Evolutionary conservation across 2,888 invertebrate species (phyloP).

Genomic region (Lasioglossum figueresi): DNA sequence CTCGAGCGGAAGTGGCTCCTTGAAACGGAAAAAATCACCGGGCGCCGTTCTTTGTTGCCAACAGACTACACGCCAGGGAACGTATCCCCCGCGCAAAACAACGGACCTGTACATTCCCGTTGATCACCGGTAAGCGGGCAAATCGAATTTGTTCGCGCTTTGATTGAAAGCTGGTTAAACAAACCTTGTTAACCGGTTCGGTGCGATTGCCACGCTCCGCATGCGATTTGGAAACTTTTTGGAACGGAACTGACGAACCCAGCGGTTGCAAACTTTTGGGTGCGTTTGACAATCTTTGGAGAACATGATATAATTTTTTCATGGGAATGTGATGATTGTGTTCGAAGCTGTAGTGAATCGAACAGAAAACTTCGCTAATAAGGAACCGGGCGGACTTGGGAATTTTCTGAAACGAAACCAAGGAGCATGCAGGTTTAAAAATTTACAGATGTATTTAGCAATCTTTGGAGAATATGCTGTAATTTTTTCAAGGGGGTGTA

Average conservation of each 20-base stretch:
- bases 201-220: no score
- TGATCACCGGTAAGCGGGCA: background rate
- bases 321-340: no score
- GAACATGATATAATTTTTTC: background rate
- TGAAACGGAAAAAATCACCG: constrained; percentile 51
- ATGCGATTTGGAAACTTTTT: background rate
- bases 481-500: background rate
- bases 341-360: no score
- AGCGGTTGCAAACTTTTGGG: background rate
- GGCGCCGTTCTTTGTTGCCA: constrained; percentile 28
- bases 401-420: no score
- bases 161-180: background rate
- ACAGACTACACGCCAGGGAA: constrained; percentile 39
- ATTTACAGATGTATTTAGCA: no score
- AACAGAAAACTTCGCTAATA: no score
- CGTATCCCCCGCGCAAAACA: constrained; percentile 1
- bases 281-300: background rate
- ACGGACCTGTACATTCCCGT: background rate
- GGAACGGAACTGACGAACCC: background rate
- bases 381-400: no score
- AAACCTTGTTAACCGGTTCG: background rate
- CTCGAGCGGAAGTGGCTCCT: constrained; percentile 30
- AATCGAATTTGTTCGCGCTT: constrained; percentile 11
- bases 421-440: no score
- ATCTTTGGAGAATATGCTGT: no score